These are phyloP conservation scores for Macheiramphus alcinus DNA, from an alignment of 2,113 vertebrate genomes.

Conservation along the genomic window DNA sequence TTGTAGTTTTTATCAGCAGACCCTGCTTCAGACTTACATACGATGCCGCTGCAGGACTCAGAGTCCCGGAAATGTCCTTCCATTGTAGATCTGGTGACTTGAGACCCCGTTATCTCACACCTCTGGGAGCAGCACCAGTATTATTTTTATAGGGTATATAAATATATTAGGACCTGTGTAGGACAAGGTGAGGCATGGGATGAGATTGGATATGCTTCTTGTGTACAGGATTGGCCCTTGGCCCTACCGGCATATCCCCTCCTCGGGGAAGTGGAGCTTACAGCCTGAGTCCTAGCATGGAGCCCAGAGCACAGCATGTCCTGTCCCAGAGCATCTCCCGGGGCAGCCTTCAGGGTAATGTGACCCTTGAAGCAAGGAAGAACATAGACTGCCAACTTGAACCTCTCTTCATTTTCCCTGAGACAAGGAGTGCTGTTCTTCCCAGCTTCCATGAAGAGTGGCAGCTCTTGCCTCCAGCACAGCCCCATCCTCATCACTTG, in stretches of 20 bases:
- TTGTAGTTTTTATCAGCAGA: slow-evolving; percentile 13
- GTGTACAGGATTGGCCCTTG: background rate
- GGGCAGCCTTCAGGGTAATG: background rate
- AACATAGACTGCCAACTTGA: background rate
- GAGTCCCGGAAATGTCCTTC: background rate
- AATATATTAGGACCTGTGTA: background rate
- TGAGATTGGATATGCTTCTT: background rate
- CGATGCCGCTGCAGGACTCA: background rate
- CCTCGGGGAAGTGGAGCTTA: background rate
- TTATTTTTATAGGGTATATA: background rate
- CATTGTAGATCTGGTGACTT: background rate
- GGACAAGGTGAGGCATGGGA: background rate
- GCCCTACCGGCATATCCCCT: background rate
- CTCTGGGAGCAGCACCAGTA: background rate
- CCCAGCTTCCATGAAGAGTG: background rate
- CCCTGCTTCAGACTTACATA: background rate
- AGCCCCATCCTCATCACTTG: background rate
- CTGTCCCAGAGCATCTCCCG: background rate
- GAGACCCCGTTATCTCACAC: background rate
- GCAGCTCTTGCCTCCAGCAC: background rate
- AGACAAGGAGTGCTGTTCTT: background rate
- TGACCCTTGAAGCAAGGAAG: background rate
- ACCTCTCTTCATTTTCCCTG: background rate
- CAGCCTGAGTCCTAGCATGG: background rate
- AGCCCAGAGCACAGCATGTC: background rate